Conservation (phyloP, 2,797 vertebrate species). For the Molossus alvarezi region DNA sequence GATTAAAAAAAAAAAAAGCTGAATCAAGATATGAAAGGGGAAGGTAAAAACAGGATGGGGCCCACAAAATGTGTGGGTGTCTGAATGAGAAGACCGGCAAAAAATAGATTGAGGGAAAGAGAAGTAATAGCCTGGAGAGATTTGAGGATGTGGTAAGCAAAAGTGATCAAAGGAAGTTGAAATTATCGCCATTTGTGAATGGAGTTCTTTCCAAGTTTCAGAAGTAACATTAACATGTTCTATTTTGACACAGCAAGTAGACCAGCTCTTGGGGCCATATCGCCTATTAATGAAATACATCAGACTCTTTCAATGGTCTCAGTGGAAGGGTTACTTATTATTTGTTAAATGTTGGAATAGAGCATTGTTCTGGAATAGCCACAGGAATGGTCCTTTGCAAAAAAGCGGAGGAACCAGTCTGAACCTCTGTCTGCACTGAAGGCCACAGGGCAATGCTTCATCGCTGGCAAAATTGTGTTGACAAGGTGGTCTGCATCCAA, state of each 20-base stretch:
- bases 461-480: conserved; percentile 55
- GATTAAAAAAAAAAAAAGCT: background rate
- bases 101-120: background rate
- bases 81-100: background rate
- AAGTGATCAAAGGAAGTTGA: conserved; percentile 17
- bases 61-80: background rate
- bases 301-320: conserved; percentile 20
- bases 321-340: conserved; percentile 57
- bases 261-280: background rate
- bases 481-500: conserved; percentile 78
- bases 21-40: conserved; percentile 50
- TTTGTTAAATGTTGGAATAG: conserved; percentile 83
- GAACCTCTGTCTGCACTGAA: conserved; percentile 74
- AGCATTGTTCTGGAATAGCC: conserved; percentile 78
- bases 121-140: background rate
- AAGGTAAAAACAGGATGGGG: background rate
- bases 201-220: conserved; percentile 50
- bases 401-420: conserved; percentile 67
- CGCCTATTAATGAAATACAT: conserved; percentile 60
- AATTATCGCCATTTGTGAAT: background rate
- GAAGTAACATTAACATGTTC: conserved; percentile 47
- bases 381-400: conserved; percentile 57
- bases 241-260: conserved; percentile 46
- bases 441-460: conserved; percentile 69
- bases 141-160: conserved; percentile 30